Evolutionary conservation across 2,113 vertebrate genomes (phyloP).

Genomic region (Pipra filicauda): DNA sequence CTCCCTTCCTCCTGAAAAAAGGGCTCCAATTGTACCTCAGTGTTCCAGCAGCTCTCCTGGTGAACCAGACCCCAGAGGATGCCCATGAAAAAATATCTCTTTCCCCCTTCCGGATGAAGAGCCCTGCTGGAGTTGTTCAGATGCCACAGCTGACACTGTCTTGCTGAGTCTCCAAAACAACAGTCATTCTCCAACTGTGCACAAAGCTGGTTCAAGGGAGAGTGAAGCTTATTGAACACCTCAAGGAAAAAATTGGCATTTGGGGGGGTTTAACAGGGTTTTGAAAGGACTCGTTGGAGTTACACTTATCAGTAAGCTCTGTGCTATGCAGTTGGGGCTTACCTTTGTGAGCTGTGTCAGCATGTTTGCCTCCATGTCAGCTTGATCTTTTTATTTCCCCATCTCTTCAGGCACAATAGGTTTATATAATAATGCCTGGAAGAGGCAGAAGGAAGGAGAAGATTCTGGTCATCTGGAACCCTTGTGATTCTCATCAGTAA

Average conservation of each 20-base stretch:
- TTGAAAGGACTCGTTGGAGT: not conserved
- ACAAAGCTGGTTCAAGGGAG: not conserved
- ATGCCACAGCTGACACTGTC: not conserved
- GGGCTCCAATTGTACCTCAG: not conserved
- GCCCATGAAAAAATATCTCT: not conserved
- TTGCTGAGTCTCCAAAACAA: not conserved
- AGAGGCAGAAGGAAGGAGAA: not conserved
- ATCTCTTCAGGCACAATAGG: not conserved
- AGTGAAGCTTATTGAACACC: not conserved
- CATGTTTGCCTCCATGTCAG: not conserved
- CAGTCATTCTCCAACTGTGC: not conserved
- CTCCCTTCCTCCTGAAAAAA: not conserved
- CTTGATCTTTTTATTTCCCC: not conserved
- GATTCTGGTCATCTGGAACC: conserved; percentile 12
- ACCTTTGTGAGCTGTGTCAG: not conserved
- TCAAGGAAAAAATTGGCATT: not conserved
- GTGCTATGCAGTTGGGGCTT: not conserved
- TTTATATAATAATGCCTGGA: conserved; percentile 8
- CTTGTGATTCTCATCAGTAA: conserved; percentile 36
- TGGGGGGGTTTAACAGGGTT: not conserved
- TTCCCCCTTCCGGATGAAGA: not conserved
- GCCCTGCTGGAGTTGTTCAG: not conserved
- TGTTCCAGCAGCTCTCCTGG: not conserved
- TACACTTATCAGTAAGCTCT: not conserved
- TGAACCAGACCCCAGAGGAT: not conserved